Evolutionary conservation across 2,888 invertebrate genomes (phyloP).

Genomic region (Harpalus rubripes): DNA sequence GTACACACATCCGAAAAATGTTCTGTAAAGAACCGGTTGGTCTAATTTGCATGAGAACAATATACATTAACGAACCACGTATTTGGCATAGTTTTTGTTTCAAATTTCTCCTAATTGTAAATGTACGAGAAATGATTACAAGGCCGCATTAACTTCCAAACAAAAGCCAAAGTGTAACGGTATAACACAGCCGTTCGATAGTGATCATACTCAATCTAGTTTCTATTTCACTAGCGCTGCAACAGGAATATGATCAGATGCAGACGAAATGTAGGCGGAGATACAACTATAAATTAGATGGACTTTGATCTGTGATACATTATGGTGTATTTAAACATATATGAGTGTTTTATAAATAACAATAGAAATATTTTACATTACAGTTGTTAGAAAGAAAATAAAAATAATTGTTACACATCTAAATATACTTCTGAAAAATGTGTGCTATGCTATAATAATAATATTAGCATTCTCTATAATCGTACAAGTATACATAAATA

Average conservation of each 20-base stretch:
- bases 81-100: slow-evolving; percentile 51
- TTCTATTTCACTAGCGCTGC: slow-evolving; percentile 39
- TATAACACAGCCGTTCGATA: slow-evolving; percentile 43
- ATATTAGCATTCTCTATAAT: no score
- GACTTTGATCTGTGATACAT: not conserved
- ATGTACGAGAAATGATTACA: slow-evolving; percentile 51
- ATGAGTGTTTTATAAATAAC: no score
- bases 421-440: no score
- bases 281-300: not conserved
- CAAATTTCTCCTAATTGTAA: slow-evolving; percentile 55
- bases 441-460: no score
- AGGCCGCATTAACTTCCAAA: slow-evolving; percentile 31
- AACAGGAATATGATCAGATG: no score
- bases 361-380: no score
- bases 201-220: slow-evolving; percentile 26
- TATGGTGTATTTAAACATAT: no score
- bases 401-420: no score
- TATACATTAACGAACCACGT: slow-evolving; percentile 34
- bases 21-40: slow-evolving; percentile 7
- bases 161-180: slow-evolving; percentile 53
- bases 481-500: no score
- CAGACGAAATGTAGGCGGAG: not conserved
- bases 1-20: not conserved
- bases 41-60: slow-evolving; percentile 46
- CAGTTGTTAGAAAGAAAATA: no score